phyloP scores from a whole-genome alignment of 2,888 invertebrate genomes.

The Microplitis manilae region DNA sequence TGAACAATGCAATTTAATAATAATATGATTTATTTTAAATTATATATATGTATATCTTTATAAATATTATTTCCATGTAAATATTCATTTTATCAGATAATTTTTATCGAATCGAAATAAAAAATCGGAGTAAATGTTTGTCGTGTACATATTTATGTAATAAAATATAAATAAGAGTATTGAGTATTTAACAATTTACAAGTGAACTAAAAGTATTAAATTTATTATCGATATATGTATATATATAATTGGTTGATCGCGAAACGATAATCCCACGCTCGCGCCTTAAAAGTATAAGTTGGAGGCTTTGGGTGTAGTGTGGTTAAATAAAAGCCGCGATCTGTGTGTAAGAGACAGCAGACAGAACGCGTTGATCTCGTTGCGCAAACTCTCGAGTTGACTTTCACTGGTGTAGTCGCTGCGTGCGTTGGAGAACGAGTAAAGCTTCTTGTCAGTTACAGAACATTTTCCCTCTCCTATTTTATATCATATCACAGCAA shows the following conservation, averaged over 20 bases:
- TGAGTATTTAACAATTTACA: too few species aligned
- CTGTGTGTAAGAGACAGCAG: conserved; percentile 53
- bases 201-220: not conserved
- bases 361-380: conserved; percentile 58
- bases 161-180: too few species aligned
- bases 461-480: not conserved
- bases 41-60: too few species aligned
- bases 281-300: conserved; percentile 64
- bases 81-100: too few species aligned
- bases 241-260: not conserved
- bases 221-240: not conserved
- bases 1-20: not conserved
- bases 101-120: too few species aligned
- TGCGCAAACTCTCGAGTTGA: conserved; percentile 65
- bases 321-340: conserved; percentile 55
- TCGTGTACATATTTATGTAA: too few species aligned
- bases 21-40: too few species aligned
- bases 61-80: too few species aligned
- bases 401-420: conserved; percentile 61
- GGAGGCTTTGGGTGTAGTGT: conserved; percentile 43
- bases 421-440: conserved; percentile 14
- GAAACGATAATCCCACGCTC: conserved; percentile 55
- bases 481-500: conserved; percentile 38
- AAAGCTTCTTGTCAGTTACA: not conserved
- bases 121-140: too few species aligned